phyloP scores from a whole-genome alignment of 2,113 vertebrate species.

The Vulpes vulpes region DNA sequence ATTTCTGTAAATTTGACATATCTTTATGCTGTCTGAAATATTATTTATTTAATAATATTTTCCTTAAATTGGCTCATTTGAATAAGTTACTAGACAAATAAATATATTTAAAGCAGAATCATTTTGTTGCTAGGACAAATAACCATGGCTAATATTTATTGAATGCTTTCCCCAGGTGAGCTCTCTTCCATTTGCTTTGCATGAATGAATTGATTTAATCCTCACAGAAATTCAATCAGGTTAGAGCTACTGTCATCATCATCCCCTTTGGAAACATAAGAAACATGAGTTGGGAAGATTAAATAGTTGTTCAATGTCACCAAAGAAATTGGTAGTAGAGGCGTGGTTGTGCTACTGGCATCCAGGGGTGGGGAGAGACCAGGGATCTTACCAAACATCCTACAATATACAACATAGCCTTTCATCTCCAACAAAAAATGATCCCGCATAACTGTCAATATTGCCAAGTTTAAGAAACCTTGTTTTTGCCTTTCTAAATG shows the following conservation, averaged over 20 bases:
- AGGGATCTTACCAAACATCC: neutral
- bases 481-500: neutral
- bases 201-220: neutral
- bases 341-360: neutral
- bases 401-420: neutral
- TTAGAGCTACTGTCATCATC: neutral
- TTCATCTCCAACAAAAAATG: neutral
- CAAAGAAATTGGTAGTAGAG: slow-evolving; percentile 69
- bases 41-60: neutral
- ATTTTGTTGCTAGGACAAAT: neutral
- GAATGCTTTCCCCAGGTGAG: neutral
- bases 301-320: neutral
- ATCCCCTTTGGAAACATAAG: neutral
- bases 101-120: neutral
- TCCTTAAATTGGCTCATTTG: slow-evolving; percentile 2
- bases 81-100: slow-evolving; percentile 28
- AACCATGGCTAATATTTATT: neutral
- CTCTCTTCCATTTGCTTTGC: neutral
- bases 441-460: neutral
- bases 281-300: neutral
- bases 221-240: neutral
- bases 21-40: neutral
- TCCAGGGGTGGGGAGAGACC: neutral
- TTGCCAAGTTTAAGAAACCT: neutral
- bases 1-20: neutral